These are phyloP conservation scores for Daubentonia madagascariensis DNA, from an alignment of 2,113 vertebrate species.

Conservation along the genomic window DNA sequence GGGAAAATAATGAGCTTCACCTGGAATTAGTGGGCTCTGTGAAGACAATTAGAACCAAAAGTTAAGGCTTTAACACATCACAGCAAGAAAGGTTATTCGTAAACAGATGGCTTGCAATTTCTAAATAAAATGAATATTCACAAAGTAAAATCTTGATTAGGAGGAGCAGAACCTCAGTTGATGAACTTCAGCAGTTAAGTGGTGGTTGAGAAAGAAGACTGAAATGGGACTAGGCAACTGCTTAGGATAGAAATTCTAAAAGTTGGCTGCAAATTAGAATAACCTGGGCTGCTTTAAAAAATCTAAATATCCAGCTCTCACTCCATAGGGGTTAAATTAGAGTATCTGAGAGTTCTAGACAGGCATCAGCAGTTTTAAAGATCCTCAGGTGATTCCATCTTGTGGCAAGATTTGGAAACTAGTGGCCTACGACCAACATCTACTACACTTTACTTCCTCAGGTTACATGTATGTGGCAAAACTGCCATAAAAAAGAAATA, in stretches of 20 bases:
- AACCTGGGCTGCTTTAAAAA: not conserved
- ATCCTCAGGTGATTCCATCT: not conserved
- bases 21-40: not conserved
- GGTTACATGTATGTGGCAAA: not conserved
- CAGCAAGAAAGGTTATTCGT: not conserved
- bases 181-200: not conserved
- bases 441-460: not conserved
- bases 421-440: not conserved
- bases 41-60: not conserved
- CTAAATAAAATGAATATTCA: not conserved
- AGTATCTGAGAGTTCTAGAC: not conserved
- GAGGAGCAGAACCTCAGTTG: not conserved
- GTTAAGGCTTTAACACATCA: not conserved
- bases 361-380: not conserved
- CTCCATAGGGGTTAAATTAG: not conserved
- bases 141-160: not conserved
- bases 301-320: not conserved
- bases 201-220: not conserved
- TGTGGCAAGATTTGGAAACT: not conserved
- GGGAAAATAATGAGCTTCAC: not conserved
- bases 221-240: not conserved
- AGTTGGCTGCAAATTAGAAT: not conserved
- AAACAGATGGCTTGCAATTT: not conserved
- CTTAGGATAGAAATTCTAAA: not conserved
- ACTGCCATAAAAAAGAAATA: not conserved